phyloP scores from a whole-genome alignment of 2,888 invertebrate species.

The Lycia hirtaria region DNA sequence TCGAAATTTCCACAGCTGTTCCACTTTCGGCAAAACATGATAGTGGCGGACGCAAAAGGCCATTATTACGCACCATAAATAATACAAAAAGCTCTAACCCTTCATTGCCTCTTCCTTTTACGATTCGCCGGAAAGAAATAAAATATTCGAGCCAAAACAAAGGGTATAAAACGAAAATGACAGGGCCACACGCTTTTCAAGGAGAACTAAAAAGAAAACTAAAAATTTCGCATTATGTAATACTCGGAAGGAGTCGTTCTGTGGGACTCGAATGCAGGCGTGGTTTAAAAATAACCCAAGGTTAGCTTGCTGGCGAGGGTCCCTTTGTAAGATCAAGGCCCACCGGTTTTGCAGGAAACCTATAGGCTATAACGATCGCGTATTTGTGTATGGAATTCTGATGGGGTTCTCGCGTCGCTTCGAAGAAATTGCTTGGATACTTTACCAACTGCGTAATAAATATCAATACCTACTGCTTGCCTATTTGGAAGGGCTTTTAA shows the following conservation, averaged over 20 bases:
- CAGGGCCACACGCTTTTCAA: slow-evolving; percentile 82
- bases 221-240: slow-evolving; percentile 84
- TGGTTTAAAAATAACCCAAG: slow-evolving; percentile 84
- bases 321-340: slow-evolving; percentile 82
- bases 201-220: slow-evolving; percentile 71
- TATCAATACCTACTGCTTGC: slow-evolving; percentile 18
- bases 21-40: slow-evolving; percentile 54
- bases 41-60: slow-evolving; percentile 59
- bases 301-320: slow-evolving; percentile 75
- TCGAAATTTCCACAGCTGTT: slow-evolving; percentile 68
- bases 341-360: slow-evolving; percentile 78
- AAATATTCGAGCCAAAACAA: slow-evolving; percentile 82
- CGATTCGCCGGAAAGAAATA: slow-evolving; percentile 82
- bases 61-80: slow-evolving; percentile 82
- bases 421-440: slow-evolving; percentile 40
- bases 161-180: slow-evolving; percentile 80
- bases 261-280: slow-evolving; percentile 77
- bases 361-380: slow-evolving; percentile 52
- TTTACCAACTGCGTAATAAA: slow-evolving; percentile 24
- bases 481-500: slow-evolving; percentile 15
- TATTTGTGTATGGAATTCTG: slow-evolving; percentile 53
- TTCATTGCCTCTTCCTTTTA: slow-evolving; percentile 84
- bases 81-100: slow-evolving; percentile 82
- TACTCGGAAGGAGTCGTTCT: slow-evolving; percentile 80
- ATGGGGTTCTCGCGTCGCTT: slow-evolving; percentile 44